Evolutionary conservation across 1,140 invertebrate genomes (phyloP), one percentile per base, ranked within the genome.

Genomic region (Dryas iulia): DNA sequence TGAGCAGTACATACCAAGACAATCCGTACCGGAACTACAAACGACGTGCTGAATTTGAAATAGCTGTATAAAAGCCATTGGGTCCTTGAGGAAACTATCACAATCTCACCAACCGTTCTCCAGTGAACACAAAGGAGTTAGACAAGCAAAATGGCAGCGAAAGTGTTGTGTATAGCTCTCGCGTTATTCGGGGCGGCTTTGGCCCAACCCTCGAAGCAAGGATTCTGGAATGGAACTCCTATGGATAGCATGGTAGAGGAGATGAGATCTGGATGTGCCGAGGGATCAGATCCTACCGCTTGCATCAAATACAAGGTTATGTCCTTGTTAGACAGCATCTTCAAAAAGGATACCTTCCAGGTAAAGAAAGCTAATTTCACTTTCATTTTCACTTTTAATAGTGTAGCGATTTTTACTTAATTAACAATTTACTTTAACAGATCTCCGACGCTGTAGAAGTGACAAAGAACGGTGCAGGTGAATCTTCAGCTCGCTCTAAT

Each of bases 271-370:
- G 94, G 95, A 74, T 97, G 95, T 82, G 92, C 93, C 31, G 94
- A 94, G 65, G 95, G 95, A 59, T 95, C 95, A 77, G 96, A 97
- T 81, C 95, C 95, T 6, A 93, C 96, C 47, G 94, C 95, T 24
- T 97, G 96, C 90, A 95, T 97, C 87, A 96, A 97, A 87, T 96
- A 94, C 89, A 96, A 96, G 80, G 94, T 96, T 56, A 94, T 96
- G 84, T 94, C 95, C 59, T 93, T 97, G 56, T 89, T 97, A 76
- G 95, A 96, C 83, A 94, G 94, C 81, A 93, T 96, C 74, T 94
- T 96, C 87, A 94, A 94, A 83, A 96, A 96, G 88, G 96, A 96
- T 77, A 94, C 93, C 66, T 95, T 94, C 87, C 94, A 96, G 94
- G 96, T 95, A 92, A 86, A 39, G 39, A 47, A 3, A 47, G 25